Evolutionary conservation across 2,888 invertebrate species (phyloP), one percentile per base, ranked within the genome.

Genomic region (Aquatica leii): DNA sequence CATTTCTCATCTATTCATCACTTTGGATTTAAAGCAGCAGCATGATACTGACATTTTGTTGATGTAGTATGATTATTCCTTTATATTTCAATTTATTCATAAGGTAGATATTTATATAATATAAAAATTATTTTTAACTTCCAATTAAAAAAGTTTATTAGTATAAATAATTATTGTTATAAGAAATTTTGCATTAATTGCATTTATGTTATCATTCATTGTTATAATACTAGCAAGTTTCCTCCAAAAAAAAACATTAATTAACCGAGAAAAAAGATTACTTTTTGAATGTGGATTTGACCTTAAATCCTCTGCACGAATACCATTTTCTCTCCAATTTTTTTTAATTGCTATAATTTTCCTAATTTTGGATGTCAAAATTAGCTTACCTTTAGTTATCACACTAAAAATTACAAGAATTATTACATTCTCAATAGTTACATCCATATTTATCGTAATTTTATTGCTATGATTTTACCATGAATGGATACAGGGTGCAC

Each of bases 351-450:
- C 88, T 35, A 81, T 89, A 78, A 86, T 90, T 82, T 90, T 90
- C 77, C 81, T 90, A 84, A 88, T 90, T 83, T 90, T 90, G 84
- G 89, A 90, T 84, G 84, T 90, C 64, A 89, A 90, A 87, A 88
- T 90, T 82, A 85, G 86, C 0, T 71, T 90, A 0, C 88, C 88
- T 0, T 81, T 87, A 78, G 85, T 87, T 72, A 75, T 82, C 66
- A 77, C 76, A 57, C 67, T 83, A 69, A 76, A 81, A 72, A 71
- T 72, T 59, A 73, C 75, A 18, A 79, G 78, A 64, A 58, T 80
- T 54, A 31, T 73, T 18, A 70, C 69, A 46, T 82, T 79, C 74
- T 56, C 69, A 15, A 20, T 69, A 1, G 73, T 78, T 34, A 70
- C 71, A n/a, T 65, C 73, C 59, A 82, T 84, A 73, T 83, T 87